Evolutionary conservation across 2,113 vertebrate genomes (phyloP), one percentile per base, ranked within the genome.

Genomic region (Merops nubicus): DNA sequence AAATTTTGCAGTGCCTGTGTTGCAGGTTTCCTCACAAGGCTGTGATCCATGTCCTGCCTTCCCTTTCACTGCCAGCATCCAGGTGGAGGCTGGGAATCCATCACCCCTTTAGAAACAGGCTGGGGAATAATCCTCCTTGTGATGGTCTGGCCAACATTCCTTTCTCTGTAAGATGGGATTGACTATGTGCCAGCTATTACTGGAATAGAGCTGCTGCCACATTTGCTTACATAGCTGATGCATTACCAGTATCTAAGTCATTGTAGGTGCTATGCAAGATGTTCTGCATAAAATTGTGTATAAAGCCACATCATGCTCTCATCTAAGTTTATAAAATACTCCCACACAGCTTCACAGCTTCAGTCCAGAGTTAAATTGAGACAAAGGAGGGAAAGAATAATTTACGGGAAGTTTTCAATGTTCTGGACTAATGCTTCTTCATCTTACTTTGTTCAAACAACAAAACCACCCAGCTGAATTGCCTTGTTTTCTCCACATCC

Each of bases 181-280:
- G 14, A 48, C 65, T 78, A 70, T 56, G 68, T 91, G 91, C 77
- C 45, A 80, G 60, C 42, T 91, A 21, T 64, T 53, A 63, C 76
- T 43, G 60, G 79, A 85, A 89, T 15, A 59, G 81, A 85, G 60
- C 69, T 85, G 57, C 88, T 78, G 63, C 64, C 83, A 63, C 82
- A 36, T 94, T 94, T 97, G 91, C 94, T 96, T 86, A 81, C 74
- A 89, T 67, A 76, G 38, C 72, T 95, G 34, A 59, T 82, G 93
- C 85, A 69, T 94, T 89, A 94, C 40, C 81, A 82, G 84, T 36
- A 68, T 75, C 50, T 48, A 89, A 86, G 51, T 82, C 69, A 50
- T 45, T 93, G 57, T 16, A 83, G 75, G 69, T 0, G 0, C 79
- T 83, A 1, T 74, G 63, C 53, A 92, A 93, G 67, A 81, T 77